Conservation (phyloP, 1,140 invertebrate genomes). For the Araneus ventricosus region DNA sequence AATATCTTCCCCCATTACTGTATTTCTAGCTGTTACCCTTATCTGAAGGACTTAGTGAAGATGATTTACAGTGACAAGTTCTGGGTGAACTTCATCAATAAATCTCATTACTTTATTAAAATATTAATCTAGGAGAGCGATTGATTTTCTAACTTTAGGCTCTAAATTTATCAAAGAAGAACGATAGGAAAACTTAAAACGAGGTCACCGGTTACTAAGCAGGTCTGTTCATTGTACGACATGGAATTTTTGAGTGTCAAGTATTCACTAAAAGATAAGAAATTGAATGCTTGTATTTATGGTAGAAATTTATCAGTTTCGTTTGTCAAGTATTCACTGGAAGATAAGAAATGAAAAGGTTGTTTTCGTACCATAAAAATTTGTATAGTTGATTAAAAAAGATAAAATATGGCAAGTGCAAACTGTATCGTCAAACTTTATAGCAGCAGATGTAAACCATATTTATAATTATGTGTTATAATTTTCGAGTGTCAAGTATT, state of each 20-base stretch:
- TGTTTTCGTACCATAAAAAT: too few species aligned
- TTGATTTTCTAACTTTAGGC: background rate
- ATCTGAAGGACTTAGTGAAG: background rate
- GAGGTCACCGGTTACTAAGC: background rate
- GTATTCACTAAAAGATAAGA: background rate
- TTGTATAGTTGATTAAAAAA: too few species aligned
- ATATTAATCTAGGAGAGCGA: background rate
- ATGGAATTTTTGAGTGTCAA: background rate
- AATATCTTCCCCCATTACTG: background rate
- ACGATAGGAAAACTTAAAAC: background rate
- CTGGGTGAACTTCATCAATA: background rate
- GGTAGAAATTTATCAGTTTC: background rate
- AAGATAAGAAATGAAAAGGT: too few species aligned
- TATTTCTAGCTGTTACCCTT: background rate
- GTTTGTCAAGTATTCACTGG: too few species aligned
- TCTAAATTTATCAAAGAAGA: constrained; percentile 4
- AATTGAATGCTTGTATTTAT: background rate
- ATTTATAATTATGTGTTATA: too few species aligned
- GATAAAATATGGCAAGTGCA: too few species aligned
- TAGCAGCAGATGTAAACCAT: too few species aligned
- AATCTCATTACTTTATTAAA: constrained; percentile 20
- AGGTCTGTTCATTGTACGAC: background rate
- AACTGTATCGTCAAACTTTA: too few species aligned
- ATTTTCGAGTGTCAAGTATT: too few species aligned
- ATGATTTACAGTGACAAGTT: constrained; percentile 16